Evolutionary conservation across 2,797 vertebrate genomes (phyloP), one percentile per base, ranked within the genome.

Genomic region (Anguilla marmorata): DNA sequence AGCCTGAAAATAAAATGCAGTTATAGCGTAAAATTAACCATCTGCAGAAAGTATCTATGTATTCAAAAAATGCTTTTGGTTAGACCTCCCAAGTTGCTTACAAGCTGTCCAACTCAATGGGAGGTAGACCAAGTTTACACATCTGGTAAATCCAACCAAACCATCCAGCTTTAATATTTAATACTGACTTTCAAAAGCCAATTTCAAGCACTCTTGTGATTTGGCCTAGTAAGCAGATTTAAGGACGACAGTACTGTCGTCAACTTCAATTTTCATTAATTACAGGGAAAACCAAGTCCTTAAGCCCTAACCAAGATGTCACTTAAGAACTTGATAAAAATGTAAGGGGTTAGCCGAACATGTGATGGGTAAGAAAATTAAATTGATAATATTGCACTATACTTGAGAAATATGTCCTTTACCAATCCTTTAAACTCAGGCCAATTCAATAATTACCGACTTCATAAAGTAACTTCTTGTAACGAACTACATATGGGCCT

Each of bases 71-170:
- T 48, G 41, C 19, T 50, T 50, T 82, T 82, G 27, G 41, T 82
- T 50, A 50, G 41, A 82, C 79, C 79, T 82, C 79, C 79, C 79
- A 82, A n/a, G 41, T n/a, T 82, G 79, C 41, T 76, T 76, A 14
- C 74, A 41, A 76, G 33, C 74, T 76, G 37, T 76, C 45, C 41
- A 82, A 82, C 79, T 82, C 45, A 48, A 82, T 82, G 79, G 19
- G 79, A 41, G 74, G 74, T 76, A 37, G 33, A 33, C 45, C 16
- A 82, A 82, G 8, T 50, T 82, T 82, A 82, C 79, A 82, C 19
- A 37, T 80, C 76, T 80, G 74, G 33, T 50, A 82, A 24, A 50
- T 50, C 45, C 79, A 82, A 82, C 79, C 41, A 48, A 80, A 82
- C 79, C n/a, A 50, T 50, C 79, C 24, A 48, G 45, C 6, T 82